A percentile compares a stretch with the other conserved stretches of the same genome.
Conservation (phyloP, 2,888 invertebrate species). For the Oscheius myriophilus region DNA sequence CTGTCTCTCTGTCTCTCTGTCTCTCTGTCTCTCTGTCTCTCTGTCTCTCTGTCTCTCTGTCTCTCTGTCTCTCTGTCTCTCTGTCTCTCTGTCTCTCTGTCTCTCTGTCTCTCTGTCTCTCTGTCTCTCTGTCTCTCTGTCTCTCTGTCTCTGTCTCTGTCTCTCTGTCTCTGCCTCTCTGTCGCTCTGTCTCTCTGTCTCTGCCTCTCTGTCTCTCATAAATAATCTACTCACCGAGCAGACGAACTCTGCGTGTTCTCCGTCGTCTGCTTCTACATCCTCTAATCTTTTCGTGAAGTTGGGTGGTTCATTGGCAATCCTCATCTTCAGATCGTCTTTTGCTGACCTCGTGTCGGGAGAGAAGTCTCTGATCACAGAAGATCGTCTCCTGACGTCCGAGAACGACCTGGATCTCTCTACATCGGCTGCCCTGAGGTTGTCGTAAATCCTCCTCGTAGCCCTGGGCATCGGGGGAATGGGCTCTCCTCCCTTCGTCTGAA, state of each 20-base stretch:
- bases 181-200: too few species aligned
- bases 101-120: too few species aligned
- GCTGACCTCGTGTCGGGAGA: conserved; percentile 46
- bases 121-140: too few species aligned
- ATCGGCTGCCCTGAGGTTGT: conserved; percentile 23
- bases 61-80: too few species aligned
- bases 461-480: conserved; percentile 41
- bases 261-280: conserved; percentile 49
- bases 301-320: conserved; percentile 47
- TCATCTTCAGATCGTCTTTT: conserved; percentile 50
- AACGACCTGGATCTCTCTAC: conserved; percentile 44
- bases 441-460: conserved; percentile 31
- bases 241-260: conserved; percentile 52
- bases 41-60: too few species aligned
- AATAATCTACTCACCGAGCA: conserved; percentile 37
- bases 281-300: conserved; percentile 50
- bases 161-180: too few species aligned
- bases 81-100: too few species aligned
- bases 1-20: too few species aligned
- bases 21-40: too few species aligned
- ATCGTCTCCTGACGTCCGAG: conserved; percentile 47
- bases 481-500: conserved; percentile 80
- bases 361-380: conserved; percentile 37
- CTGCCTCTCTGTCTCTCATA: too few species aligned
- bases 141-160: too few species aligned